Evolutionary conservation across 2,113 vertebrate species (phyloP).

Genomic region (Leptobrachium leishanense): DNA sequence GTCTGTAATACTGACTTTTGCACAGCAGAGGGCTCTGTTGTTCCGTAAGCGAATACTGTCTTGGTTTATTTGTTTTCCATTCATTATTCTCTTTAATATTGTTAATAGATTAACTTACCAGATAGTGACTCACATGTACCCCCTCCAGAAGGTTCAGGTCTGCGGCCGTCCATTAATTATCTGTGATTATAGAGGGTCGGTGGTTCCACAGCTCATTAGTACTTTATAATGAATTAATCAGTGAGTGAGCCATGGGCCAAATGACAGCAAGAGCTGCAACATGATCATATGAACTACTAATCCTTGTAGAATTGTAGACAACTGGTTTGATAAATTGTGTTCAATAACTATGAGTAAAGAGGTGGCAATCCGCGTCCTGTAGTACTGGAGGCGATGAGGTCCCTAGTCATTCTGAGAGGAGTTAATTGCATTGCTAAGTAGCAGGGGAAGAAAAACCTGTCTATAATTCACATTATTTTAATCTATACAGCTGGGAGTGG

Average conservation of each 20-base stretch:
- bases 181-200: background rate
- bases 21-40: background rate
- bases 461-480: too few species aligned
- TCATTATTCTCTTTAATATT: background rate
- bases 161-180: background rate
- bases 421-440: too few species aligned
- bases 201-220: background rate
- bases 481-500: too few species aligned
- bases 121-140: background rate
- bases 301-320: background rate
- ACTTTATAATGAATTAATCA: background rate
- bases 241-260: background rate
- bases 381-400: too few species aligned
- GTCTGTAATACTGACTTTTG: background rate
- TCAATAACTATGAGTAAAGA: background rate
- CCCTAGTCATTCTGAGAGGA: too few species aligned
- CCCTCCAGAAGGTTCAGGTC: background rate
- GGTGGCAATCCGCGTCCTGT: too few species aligned
- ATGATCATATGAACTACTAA: background rate
- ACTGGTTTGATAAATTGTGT: background rate
- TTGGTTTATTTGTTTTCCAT: background rate
- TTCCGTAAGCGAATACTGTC: background rate
- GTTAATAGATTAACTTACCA: background rate
- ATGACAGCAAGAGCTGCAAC: background rate
- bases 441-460: too few species aligned